These are phyloP conservation scores for Escarpia spicata DNA, from an alignment of 2,888 invertebrate genomes.

Conservation along the genomic window DNA sequence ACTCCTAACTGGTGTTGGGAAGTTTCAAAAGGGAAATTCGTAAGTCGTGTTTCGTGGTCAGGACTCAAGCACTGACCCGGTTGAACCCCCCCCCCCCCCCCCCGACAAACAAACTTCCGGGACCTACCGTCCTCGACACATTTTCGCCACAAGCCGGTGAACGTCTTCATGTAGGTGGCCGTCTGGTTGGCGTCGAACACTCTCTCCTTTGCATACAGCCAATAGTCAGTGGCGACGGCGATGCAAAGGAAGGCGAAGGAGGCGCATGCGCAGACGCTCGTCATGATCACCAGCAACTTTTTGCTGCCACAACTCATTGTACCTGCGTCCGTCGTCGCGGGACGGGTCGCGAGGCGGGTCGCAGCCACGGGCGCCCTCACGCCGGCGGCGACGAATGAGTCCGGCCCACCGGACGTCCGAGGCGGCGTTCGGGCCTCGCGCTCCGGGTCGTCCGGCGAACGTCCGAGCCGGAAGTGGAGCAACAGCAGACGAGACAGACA, in stretches of 20 bases:
- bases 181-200: conserved; percentile 47
- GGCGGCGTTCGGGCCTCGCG: neutral
- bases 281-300: conserved; percentile 61
- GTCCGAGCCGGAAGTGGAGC: neutral
- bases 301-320: conserved; percentile 51
- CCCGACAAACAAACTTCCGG: neutral
- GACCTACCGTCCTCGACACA: conserved; percentile 56
- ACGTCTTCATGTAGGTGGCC: conserved; percentile 47
- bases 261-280: conserved; percentile 63
- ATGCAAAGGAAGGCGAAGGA: conserved; percentile 64
- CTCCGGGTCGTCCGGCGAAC: neutral
- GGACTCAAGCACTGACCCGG: neutral
- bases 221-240: conserved; percentile 64
- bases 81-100: neutral
- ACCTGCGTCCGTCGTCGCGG: neutral
- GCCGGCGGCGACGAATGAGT: neutral
- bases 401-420: neutral
- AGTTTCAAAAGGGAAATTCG: neutral
- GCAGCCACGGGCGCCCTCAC: neutral
- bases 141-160: conserved; percentile 60
- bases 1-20: neutral
- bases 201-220: conserved; percentile 60
- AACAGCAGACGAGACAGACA: neutral
- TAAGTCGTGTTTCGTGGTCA: neutral
- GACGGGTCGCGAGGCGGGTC: neutral